Conservation (phyloP, 2,113 vertebrate species). For the Microcebus griseorufus region DNA sequence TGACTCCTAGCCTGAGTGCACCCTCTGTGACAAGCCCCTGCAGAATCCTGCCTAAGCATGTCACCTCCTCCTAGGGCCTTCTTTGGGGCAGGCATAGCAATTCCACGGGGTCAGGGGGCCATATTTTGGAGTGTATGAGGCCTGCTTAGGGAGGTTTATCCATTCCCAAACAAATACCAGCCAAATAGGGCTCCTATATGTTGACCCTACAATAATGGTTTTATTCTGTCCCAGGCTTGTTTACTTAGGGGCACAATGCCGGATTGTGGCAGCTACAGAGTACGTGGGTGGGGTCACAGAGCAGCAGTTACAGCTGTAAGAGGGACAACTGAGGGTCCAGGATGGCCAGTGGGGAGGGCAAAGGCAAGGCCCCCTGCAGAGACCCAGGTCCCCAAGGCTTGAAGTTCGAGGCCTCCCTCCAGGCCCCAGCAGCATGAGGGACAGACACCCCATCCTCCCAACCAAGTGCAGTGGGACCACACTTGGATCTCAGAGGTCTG, state of each 20-base stretch:
- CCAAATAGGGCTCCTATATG: constrained; percentile 54
- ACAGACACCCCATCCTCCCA: not conserved
- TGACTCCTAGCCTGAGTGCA: not conserved
- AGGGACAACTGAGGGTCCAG: constrained; percentile 7
- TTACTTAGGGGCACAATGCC: constrained; percentile 76
- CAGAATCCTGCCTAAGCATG: not conserved
- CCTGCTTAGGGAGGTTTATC: not conserved
- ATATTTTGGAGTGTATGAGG: not conserved
- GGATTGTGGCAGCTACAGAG: constrained; percentile 53
- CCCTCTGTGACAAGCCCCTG: not conserved
- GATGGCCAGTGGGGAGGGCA: not conserved
- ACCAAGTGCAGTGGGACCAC: not conserved
- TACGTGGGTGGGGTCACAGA: constrained; percentile 31
- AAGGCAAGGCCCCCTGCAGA: not conserved
- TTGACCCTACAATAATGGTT: constrained; percentile 64
- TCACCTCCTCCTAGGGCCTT: not conserved
- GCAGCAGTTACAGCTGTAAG: not conserved
- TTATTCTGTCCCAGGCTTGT: constrained; percentile 68
- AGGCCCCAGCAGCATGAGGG: not conserved
- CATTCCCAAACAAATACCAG: constrained; percentile 32
- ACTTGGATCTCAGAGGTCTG: not conserved
- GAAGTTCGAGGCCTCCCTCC: not conserved
- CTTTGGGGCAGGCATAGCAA: not conserved
- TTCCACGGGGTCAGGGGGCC: not conserved
- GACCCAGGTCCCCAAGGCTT: not conserved